These are phyloP conservation scores for Leistus spinibarbis DNA, from an alignment of 2,888 invertebrate genomes.

Conservation along the genomic window DNA sequence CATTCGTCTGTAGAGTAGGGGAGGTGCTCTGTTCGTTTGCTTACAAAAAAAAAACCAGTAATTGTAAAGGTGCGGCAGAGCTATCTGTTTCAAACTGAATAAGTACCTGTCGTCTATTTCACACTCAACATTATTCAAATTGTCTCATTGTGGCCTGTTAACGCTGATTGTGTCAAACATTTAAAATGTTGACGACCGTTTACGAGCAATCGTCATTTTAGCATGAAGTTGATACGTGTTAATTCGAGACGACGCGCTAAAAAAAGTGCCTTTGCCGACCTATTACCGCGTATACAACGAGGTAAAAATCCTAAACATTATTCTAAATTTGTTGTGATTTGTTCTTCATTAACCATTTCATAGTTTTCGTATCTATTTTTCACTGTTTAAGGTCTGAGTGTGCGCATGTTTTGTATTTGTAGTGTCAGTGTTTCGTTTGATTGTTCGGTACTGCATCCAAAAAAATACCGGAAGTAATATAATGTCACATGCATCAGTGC, in stretches of 20 bases:
- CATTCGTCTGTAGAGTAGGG: slow-evolving; percentile 3
- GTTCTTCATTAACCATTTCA: background rate
- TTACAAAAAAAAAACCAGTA: no score
- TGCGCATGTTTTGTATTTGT: no score
- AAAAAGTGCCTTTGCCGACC: slow-evolving; percentile 34
- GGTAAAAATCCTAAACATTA: slow-evolving; percentile 17
- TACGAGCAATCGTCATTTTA: background rate
- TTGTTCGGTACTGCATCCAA: no score
- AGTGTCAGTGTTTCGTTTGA: no score
- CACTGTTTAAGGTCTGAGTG: no score
- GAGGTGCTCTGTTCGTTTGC: background rate
- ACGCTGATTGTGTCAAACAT: slow-evolving; percentile 18
- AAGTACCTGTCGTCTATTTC: background rate
- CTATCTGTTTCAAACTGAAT: background rate
- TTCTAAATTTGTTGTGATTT: background rate
- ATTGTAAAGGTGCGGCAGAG: background rate
- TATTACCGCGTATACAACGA: slow-evolving; percentile 31
- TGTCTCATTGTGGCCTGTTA: slow-evolving; percentile 35
- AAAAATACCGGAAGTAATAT: no score
- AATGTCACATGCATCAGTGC: no score
- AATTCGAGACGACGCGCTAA: slow-evolving; percentile 46
- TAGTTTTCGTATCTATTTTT: no score
- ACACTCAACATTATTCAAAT: slow-evolving; percentile 12
- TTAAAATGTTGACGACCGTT: slow-evolving; percentile 17
- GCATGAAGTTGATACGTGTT: slow-evolving; percentile 48